Base-by-base conservation (phyloP, 1,140 invertebrate genomes). In the Cyrtorhinus lividipennis region DNA sequence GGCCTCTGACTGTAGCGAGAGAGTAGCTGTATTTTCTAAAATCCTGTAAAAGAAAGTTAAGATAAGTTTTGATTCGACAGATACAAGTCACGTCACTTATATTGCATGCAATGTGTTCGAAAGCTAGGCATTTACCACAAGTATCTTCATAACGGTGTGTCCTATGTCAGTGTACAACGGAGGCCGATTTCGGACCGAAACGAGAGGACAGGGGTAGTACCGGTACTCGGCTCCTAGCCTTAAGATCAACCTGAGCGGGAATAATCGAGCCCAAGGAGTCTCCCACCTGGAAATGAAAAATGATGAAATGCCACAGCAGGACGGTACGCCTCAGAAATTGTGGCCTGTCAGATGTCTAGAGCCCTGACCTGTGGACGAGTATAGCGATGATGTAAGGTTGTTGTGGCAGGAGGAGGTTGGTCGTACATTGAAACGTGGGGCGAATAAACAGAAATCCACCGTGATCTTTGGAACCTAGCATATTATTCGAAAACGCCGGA, bases 1-100 rank as follows among this genome's bases (percentile, higher is more conserved):
- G 72, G 0, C 90, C 90, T 59, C 82, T 76, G 1, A 93, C 85
- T 24, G 81, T 79, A 1, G 87, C 86, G 65, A 94, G 72, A 22
- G 86, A 88, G 70, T 93, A 94, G 2, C 87, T 82, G 72, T 84
- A 92, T 73, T 90, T 92, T 61, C 88, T 78, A 72, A 93, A 92
- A 77, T 93, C 90, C 78, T 80, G 68, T 67, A 69, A 67, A 67
- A 61, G 15, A 38, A 38, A 5, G 15, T 38, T 5, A 38, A 65
- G 53, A 65, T 66, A 22, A 20, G 15, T 8, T 38, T n/a, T n/a
- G n/a, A n/a, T n/a, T n/a, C n/a, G n/a, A n/a, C n/a, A n/a, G n/a
- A n/a, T n/a, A n/a, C n/a, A n/a, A n/a, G n/a, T n/a, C n/a, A n/a
- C n/a, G n/a, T n/a, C n/a, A n/a, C n/a, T n/a, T n/a, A n/a, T n/a